Evolutionary conservation across 2,888 invertebrate species (phyloP), one percentile per base, ranked within the genome.

Genomic region (Acanthosoma haemorrhoidale): DNA sequence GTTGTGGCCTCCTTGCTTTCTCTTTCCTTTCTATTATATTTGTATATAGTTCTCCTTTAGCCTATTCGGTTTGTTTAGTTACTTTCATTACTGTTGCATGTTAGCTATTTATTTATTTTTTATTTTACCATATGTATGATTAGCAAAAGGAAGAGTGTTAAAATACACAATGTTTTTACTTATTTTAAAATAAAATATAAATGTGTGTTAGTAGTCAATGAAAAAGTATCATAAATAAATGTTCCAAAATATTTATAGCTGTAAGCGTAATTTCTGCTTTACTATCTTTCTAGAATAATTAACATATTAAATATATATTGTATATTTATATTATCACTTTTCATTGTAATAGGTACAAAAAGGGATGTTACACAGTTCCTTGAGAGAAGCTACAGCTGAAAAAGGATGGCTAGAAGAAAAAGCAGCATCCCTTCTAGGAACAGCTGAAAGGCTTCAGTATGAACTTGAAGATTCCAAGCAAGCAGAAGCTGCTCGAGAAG

Each of bases 391-490:
- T 41, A 76, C 76, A n/a, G 70, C 73, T n/a, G 77, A 77, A 39
- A 76, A 76, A 68, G 75, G 76, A 11, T 72, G 71, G 29, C 70
- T 77, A 36, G 76, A 77, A 70, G 77, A 77, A 72, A 73, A 73
- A 39, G 75, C 76, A 3, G 77, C 76, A n/a, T 72, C 73, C 32
- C 71, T 77, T 5, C 74, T 72, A 25, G 77, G 77, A 68, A 75
- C 75, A 58, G 74, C 75, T 13, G 76, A 77, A 38, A 70, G 76
- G 13, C 73, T 77, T 3, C 75, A 76, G 68, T 77, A 78, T 70
- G 77, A 77, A 66, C 70, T 78, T 59, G 77, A 75, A 51, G 76
- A 78, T 59, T 75, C 77, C 5, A 70, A 72, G 15, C 76, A 76
- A 69, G 75, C 75, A 38, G 74, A 76, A 29, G 74, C 74, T 6